phyloP scores from a whole-genome alignment of 2,797 vertebrate genomes.

The Adrianichthys oophorus region DNA sequence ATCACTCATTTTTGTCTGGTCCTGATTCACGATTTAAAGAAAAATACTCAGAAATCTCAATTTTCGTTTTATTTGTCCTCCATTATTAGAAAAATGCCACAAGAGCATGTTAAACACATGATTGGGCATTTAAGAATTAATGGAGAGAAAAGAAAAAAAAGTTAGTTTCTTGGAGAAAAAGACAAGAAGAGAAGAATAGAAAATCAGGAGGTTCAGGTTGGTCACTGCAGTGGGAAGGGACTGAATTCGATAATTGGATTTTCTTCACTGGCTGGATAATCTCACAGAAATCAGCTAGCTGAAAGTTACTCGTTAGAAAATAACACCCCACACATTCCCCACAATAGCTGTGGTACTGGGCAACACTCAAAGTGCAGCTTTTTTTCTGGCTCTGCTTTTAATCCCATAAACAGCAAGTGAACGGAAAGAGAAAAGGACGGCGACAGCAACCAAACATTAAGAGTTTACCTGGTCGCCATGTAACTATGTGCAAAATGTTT shows the following conservation, averaged over 20 bases:
- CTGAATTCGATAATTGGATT: slow-evolving; percentile 42
- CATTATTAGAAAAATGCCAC: too few species aligned
- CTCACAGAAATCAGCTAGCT: slow-evolving; percentile 39
- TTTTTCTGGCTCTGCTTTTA: slow-evolving; percentile 33
- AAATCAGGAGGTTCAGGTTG: slow-evolving; percentile 8
- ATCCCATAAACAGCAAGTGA: slow-evolving; percentile 33
- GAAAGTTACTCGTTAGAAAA: slow-evolving; percentile 47
- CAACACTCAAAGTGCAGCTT: slow-evolving; percentile 30
- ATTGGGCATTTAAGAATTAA: too few species aligned
- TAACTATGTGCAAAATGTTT: neutral
- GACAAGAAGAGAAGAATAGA: neutral
- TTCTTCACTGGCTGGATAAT: slow-evolving; percentile 39
- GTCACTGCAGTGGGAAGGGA: slow-evolving; percentile 18
- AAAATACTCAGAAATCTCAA: too few species aligned
- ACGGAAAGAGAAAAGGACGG: slow-evolving; percentile 18
- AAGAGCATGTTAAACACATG: too few species aligned
- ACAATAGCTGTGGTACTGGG: slow-evolving; percentile 28
- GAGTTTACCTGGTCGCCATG: slow-evolving; percentile 1
- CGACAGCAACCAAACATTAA: slow-evolving; percentile 15
- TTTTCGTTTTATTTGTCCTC: too few species aligned
- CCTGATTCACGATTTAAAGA: too few species aligned
- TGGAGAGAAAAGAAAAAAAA: neutral
- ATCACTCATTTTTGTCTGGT: too few species aligned
- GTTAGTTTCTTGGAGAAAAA: neutral
- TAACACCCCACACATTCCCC: slow-evolving; percentile 41